Base-by-base conservation (phyloP, 2,113 vertebrate genomes). In the Hystrix brachyura region DNA sequence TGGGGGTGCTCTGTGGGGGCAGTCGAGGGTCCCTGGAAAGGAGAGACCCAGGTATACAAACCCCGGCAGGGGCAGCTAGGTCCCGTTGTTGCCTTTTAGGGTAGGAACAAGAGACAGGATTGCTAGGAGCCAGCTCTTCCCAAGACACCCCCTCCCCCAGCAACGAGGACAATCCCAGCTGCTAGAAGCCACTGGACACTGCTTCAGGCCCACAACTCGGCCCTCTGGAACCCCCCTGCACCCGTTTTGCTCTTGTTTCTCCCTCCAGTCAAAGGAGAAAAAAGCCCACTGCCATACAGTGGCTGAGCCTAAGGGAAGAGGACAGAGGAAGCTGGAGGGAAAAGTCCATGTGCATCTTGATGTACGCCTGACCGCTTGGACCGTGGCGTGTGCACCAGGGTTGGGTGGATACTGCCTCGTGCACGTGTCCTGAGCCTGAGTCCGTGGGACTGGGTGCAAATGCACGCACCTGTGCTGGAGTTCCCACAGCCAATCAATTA, bases 151-250 rank as follows among this genome's bases (percentile, higher is more conserved):
- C 46, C 71, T 72, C n/a, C 71, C 34, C 14, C 25, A 59, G 84
- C 90, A 93, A 62, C 32, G 46, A 95, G 78, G 80, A 92, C 55
- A 95, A 95, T 57, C 64, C 94, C 89, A 94, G 96, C 93, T 94
- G 80, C 93, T 90, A 51, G 83, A 94, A 96, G 90, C 80, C 95
- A 87, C 57, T 62, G 93, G 96, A 96, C 94, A 88, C 87, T 71
- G 96, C 59, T 93, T 76, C 71, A 78, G 71, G 46, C 80, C 95
- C 67, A 72, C 59, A 51, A 62, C 72, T 88, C 51, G 51, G 95
- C 87, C 93, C 85, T 97, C 98, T 88, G 81, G 71, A 96, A 97
- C 67, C 95, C 97, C 97, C 92, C 59, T 96, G 69, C 15, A 87
- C 90, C 97, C 76, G 69, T 84, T 96, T 93, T 93, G 81, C 94